phyloP scores from a whole-genome alignment of 2,888 invertebrate genomes.

The Caenorhabditis virilis region DNA sequence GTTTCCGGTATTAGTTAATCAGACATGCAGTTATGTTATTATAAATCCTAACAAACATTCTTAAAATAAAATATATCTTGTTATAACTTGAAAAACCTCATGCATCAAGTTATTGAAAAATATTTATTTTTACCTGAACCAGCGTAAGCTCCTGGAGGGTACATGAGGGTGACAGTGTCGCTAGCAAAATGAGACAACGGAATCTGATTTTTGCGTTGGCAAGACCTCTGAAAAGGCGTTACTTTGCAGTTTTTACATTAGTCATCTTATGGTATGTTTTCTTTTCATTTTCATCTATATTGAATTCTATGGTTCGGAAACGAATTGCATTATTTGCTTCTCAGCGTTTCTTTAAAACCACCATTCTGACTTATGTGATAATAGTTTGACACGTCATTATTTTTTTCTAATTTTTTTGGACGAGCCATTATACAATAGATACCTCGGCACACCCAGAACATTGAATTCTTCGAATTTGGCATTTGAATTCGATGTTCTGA shows the following conservation, averaged over 20 bases:
- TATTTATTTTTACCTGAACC: slow-evolving; percentile 12
- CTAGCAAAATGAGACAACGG: slow-evolving; percentile 7
- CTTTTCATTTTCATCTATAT: slow-evolving; percentile 11
- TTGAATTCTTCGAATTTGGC: slow-evolving; percentile 42
- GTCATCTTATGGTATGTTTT: slow-evolving; percentile 3
- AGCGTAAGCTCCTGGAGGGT: slow-evolving; percentile 11
- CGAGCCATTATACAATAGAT: too few relatives aligned
- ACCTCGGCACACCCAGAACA: slow-evolving; percentile 64
- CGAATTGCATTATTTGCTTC: slow-evolving; percentile 37
- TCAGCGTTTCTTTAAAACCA: slow-evolving; percentile 1
- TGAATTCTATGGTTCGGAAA: slow-evolving; percentile 37
- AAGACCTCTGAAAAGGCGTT: slow-evolving; percentile 41
- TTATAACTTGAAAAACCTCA: too few relatives aligned
- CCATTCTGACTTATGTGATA: slow-evolving; percentile 3
- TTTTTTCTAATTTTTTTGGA: slow-evolving; percentile 4
- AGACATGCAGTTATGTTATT: background rate
- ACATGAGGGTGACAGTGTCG: background rate
- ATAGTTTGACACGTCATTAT: slow-evolving; percentile 26
- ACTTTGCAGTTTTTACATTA: background rate
- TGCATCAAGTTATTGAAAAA: too few relatives aligned
- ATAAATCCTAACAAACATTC: slow-evolving; percentile 1
- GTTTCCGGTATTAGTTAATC: slow-evolving; percentile 5
- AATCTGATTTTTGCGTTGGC: slow-evolving; percentile 28
- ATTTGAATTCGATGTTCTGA: slow-evolving; percentile 43
- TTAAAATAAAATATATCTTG: slow-evolving; percentile 5